Evolutionary conservation across 2,797 vertebrate genomes (phyloP), one percentile per base, ranked within the genome.

Genomic region (Pyrocephalus nanus): DNA sequence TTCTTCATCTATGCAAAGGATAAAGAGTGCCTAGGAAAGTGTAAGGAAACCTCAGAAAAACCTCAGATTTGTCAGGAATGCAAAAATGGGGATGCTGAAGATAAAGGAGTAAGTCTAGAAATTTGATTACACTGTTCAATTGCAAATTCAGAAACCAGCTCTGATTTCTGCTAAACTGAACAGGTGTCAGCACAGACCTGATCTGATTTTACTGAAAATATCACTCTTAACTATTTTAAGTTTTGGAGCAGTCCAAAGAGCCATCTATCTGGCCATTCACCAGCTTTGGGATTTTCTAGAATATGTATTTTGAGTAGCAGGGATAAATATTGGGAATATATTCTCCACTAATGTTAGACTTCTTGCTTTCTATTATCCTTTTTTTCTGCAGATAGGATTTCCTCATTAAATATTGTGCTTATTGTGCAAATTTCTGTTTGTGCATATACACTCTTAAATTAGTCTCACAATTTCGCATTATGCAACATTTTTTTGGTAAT

Each of bases 341-440:
- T 64, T 7, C 12, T 72, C 23, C 6, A 32, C 26, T 61, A 60
- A 32, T 0, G 0, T 8, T 72, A 7, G 21, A 34, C 3, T 21
- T 34, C 8, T 55, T 51, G 2, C 21, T 77, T 48, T 51, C 60
- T 45, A 17, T 60, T 15, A 2, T 14, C 15, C 7, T 51, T 8
- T 80, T 51, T 57, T 22, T 29, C 61, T 50, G 17, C 65, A 16
- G 14, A 57, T 22, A 65, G 8, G 26, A 54, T 60, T 71, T 92
- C 85, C 25, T 80, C 6, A 48, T 36, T 58, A 82, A 73, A 57
- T 58, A 38, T 23, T 76, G 20, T n/a, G 10, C 5, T 15, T 34
- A 40, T 42, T 55, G 17, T 26, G 5, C 21, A 66, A 22, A 40
- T 60, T 67, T 74, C 17, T 54, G 8, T 32, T 53, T 64, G 65